Base-by-base conservation (phyloP, 2,888 invertebrate genomes). In the Muschampia plurimacula region DNA sequence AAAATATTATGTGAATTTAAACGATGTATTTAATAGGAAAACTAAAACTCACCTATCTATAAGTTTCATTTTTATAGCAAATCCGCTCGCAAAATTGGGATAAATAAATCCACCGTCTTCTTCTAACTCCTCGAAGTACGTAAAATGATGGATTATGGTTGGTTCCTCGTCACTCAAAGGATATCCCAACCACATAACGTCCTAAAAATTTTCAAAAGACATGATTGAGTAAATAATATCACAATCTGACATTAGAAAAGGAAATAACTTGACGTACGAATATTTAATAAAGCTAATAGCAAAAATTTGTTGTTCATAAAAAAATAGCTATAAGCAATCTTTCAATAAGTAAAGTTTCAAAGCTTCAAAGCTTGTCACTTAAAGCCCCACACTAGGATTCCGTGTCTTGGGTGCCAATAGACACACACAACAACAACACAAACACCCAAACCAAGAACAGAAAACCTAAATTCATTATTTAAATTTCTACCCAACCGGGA, bases 141-240 rank as follows among this genome's bases (percentile, higher is more conserved):
- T 96, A 93, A 98, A 98, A 89, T 99, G 99, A 90, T 99, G 99
- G 78, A 98, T 98, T 75, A 99, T 98, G 2, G 98, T 97, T 0
- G 98, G 96, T 82, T 97, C 97, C 69, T 94, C 93, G 85, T 98
- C 98, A 76, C 95, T 95, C 2, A 98, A 87, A 0, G 96, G 96
- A 85, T 97, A 96, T 3, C 98, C 98, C 70, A 97, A 86, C 96
- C 96, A 97, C 83, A 95, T 87, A 0, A 85, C 85, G 76, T 96
- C 95, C 97, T 97, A 74, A 64, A 65, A 73, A 63, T 46, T 49
- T 3, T n/a, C 9, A 59, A 55, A 22, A 64, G 41, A 41, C 2
- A 55, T 36, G 4, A 22, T 12, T 4, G 36, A 55, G 3, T 22
- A 49, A 49, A n/a, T n/a, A n/a, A 3, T 10, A 44, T 44, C 2